Base-by-base conservation (phyloP, 2,113 vertebrate species). In the Poeciliopsis turrubarensis region DNA sequence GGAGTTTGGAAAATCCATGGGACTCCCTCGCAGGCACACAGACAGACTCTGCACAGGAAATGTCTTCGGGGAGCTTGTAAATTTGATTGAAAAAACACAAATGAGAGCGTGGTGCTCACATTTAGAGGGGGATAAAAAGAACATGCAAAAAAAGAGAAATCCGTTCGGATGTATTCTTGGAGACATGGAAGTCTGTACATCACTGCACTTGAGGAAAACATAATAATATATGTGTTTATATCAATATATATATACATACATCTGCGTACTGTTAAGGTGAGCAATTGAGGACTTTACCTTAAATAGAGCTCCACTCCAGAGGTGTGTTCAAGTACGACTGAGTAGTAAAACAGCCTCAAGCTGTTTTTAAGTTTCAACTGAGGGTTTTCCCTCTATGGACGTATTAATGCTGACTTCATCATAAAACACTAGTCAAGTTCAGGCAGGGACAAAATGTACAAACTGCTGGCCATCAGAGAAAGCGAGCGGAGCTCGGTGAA, bases 1-100 rank as follows among this genome's bases (percentile, higher is more conserved):
- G 88, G 89, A 84, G 57, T 64, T 75, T 73, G 73, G 87, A 87
- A 79, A 86, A 87, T 87, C 85, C 85, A 32, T 14, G 78, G 86
- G 79, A 88, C 74, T 87, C 85, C 87, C 81, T 61, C 29, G 70
- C 72, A 32, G 37, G 69, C 61, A 26, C 37, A 4, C 69, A 54
- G 51, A 57, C 51, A 37, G 70, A 10, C 13, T 65, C 65, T 19
- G 39, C 22, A 81, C 70, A 81, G 76, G 78, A 86, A 86, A 79
- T 13, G 15, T 86, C 74, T 78, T 34, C 13, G 29, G 69, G 63
- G 70, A 73, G 73, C 83, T 76, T 75, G 71, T 73, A 65, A 87
- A 82, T 72, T 37, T 67, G 34, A 77, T 47, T 29, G 15, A 44
- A 74, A 77, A 66, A 19, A 65, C 41, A 70, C 12, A 27, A 30